Evolutionary conservation across 2,888 invertebrate genomes (phyloP), one percentile per base, ranked within the genome.

Genomic region (Notocelia uddmanniana): DNA sequence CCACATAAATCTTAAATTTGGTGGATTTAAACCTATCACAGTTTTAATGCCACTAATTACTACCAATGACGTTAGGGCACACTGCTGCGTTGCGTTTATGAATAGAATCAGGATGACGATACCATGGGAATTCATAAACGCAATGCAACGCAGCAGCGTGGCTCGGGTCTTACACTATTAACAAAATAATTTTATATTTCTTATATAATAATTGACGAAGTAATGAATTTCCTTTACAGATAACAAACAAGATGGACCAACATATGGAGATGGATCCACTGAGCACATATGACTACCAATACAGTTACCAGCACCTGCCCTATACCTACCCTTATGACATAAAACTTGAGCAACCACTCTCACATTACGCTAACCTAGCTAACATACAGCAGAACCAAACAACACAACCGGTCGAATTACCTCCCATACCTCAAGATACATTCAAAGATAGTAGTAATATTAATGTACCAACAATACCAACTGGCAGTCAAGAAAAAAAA

Each of bases 201-300:
- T n/a, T n/a, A n/a, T n/a, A n/a, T n/a, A n/a, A n/a, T n/a, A n/a
- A 26, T 55, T 15, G 10, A 57, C 10, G 26, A 26, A 34, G 9
- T 11, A 50, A 34, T 5, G n/a, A 23, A 1, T 19, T 2, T 52
- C 54, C 23, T 9, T 72, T 72, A 9, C 79, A 80, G 79, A 26
- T 67, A 19, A 3, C 66, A 75, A 50, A 31, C 69, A 84, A 77
- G 74, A 89, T 87, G 87, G 86, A 84, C 41, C 69, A 74, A 41
- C 79, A 81, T 21, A 73, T 81, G 37, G 90, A 91, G 3, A 63
- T 89, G 0, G 92, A 92, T 48, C 92, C 92, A 0, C 76, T 92
- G 2, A 87, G 86, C 68, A 81, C 79, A 0, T 90, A 87, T 8
- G 86, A 85, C 9, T 86, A 85, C 75, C 52, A 76, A 0, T 85